A percentile compares a stretch with the other conserved stretches of the same genome.
Conservation (phyloP, 2,113 vertebrate species). For the Lethenteron reissneri region DNA sequence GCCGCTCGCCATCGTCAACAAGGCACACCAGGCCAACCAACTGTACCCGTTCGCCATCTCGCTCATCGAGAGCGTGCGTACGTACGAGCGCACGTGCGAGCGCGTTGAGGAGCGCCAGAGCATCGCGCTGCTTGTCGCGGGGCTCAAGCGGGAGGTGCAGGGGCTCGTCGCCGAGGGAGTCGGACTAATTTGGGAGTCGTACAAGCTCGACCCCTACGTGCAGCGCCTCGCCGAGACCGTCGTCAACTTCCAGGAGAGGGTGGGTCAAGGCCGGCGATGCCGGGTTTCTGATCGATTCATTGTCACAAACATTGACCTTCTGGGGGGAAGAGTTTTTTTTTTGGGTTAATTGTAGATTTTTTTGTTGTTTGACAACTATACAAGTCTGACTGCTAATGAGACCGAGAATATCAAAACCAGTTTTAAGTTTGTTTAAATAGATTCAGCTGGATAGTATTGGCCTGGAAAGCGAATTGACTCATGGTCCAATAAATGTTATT, state of each 20-base stretch:
- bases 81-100: neutral
- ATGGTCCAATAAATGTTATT: no score
- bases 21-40: constrained; percentile 1
- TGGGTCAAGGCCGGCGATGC: no score
- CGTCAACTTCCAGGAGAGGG: constrained; percentile 2
- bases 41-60: constrained; percentile 1
- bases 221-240: constrained; percentile 4
- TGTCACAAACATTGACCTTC: no score
- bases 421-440: no score
- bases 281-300: no score
- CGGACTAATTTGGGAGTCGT: constrained; percentile 2
- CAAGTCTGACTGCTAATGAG: no score
- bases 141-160: neutral
- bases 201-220: constrained; percentile 5
- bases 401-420: no score
- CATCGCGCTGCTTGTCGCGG: constrained; percentile 5
- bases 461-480: no score
- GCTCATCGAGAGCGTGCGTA: neutral
- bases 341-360: no score
- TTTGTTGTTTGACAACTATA: no score
- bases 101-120: neutral
- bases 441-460: no score
- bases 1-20: constrained; percentile 2
- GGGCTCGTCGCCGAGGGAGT: constrained; percentile 1
- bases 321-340: no score